phyloP scores from a whole-genome alignment of 2,888 invertebrate species.

The Macaria notata region DNA sequence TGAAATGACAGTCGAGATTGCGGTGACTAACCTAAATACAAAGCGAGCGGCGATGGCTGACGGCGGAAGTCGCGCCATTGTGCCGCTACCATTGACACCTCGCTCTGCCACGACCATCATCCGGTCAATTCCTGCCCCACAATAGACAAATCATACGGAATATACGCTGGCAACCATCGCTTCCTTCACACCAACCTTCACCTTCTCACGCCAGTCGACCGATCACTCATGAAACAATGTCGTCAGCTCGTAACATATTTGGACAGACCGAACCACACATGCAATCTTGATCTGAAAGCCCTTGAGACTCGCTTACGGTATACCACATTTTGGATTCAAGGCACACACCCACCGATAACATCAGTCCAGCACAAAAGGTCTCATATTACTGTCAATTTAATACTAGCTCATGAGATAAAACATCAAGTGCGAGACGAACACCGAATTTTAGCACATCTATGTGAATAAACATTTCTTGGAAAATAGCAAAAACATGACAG shows the following conservation, averaged over 20 bases:
- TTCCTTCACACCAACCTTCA: constrained; percentile 8
- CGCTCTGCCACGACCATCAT: constrained; percentile 57
- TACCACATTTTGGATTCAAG: constrained; percentile 37
- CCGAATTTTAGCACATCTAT: constrained; percentile 59
- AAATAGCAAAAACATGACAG: constrained; percentile 70
- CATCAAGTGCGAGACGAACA: constrained; percentile 34
- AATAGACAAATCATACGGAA: constrained; percentile 31
- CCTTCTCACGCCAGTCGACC: constrained; percentile 4
- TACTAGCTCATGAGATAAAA: constrained; percentile 16
- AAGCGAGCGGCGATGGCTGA: constrained; percentile 63
- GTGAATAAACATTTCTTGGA: constrained; percentile 65
- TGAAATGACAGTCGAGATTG: constrained; percentile 73
- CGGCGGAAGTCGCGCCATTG: constrained; percentile 76
- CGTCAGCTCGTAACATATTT: constrained; percentile 10
- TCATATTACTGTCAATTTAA: constrained; percentile 18
- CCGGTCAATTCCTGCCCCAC: constrained; percentile 71
- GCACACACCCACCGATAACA: constrained; percentile 38
- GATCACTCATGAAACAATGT: constrained; percentile 2
- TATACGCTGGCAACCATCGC: constrained; percentile 6
- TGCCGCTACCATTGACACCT: constrained; percentile 81
- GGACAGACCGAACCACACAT: constrained; percentile 10
- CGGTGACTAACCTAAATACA: constrained; percentile 82
- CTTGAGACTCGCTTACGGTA: constrained; percentile 25
- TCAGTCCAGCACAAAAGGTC: constrained; percentile 28
- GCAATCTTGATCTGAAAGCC: constrained; percentile 21